Percentiles rank a stretch among this genome's conserved stretches.
phyloP scores from a whole-genome alignment of 1,140 invertebrate genomes.

The Stenopsyche tienmushanensis region DNA sequence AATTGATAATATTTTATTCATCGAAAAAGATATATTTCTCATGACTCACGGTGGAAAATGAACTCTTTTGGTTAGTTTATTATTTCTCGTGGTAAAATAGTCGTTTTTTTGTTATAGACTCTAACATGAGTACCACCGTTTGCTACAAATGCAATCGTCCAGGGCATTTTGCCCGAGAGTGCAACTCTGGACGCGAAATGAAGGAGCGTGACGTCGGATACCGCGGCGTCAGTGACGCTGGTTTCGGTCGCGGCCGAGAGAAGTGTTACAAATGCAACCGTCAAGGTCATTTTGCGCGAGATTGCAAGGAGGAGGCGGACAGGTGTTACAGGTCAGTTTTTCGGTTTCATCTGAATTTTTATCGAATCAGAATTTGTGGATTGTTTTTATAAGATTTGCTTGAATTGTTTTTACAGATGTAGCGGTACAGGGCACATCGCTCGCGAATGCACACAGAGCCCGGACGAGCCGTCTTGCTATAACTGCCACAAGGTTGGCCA shows the following conservation, averaged over 20 bases:
- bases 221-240: slow-evolving; percentile 43
- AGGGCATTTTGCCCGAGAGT: slow-evolving; percentile 85
- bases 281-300: slow-evolving; percentile 88
- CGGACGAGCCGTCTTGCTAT: slow-evolving; percentile 80
- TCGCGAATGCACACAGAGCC: slow-evolving; percentile 81
- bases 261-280: slow-evolving; percentile 96
- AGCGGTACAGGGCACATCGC: slow-evolving; percentile 85
- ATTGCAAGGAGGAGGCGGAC: slow-evolving; percentile 85
- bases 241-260: slow-evolving; percentile 60
- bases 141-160: slow-evolving; percentile 90
- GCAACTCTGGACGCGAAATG: slow-evolving; percentile 63
- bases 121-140: slow-evolving; percentile 69
- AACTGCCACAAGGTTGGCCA: slow-evolving; percentile 88
- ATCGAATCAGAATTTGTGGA: not conserved
- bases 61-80: too few relatives aligned
- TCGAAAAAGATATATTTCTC: too few relatives aligned
- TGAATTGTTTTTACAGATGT: slow-evolving; percentile 63
- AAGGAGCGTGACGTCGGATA: slow-evolving; percentile 36
- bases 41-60: not conserved
- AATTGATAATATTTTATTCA: too few relatives aligned
- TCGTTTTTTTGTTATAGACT: too few relatives aligned
- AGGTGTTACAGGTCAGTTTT: slow-evolving; percentile 71
- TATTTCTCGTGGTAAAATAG: too few relatives aligned
- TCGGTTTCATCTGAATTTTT: not conserved
- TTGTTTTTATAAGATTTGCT: slow-evolving; percentile 2